These are phyloP conservation scores for Drosophila bocki DNA, from an alignment of 1,140 invertebrate genomes.

Conservation along the genomic window DNA sequence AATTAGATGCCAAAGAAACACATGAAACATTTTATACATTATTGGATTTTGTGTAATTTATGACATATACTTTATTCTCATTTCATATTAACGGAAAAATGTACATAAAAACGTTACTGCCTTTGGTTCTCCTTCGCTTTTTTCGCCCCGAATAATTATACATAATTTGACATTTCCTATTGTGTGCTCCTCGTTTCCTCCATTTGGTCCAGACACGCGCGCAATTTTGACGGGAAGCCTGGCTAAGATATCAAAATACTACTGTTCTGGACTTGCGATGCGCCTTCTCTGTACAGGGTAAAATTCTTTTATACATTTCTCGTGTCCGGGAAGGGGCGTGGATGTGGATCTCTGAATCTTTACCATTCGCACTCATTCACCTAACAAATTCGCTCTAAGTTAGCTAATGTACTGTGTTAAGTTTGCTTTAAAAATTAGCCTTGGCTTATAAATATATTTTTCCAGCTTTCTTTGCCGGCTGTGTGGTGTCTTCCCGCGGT, in stretches of 20 bases:
- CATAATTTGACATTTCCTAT: slow-evolving; percentile 77
- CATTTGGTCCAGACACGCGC: slow-evolving; percentile 39
- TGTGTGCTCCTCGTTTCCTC: slow-evolving; percentile 28
- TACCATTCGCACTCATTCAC: slow-evolving; percentile 29
- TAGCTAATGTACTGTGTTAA: slow-evolving; percentile 41
- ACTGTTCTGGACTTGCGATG: slow-evolving; percentile 32
- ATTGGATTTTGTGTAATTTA: slow-evolving; percentile 31
- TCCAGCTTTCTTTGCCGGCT: slow-evolving; percentile 26
- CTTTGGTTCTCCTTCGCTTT: slow-evolving; percentile 19
- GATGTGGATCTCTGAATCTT: slow-evolving; percentile 9
- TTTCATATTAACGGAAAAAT: slow-evolving; percentile 62
- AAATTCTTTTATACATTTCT: slow-evolving; percentile 61
- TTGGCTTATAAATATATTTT: slow-evolving; percentile 59
- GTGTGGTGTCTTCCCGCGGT: slow-evolving; percentile 9
- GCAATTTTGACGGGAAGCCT: slow-evolving; percentile 62
- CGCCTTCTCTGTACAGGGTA: slow-evolving; percentile 70
- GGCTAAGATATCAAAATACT: slow-evolving; percentile 49
- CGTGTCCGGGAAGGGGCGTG: slow-evolving; percentile 16
- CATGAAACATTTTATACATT: slow-evolving; percentile 24
- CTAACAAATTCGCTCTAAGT: slow-evolving; percentile 67
- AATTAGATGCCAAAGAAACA: slow-evolving; percentile 8
- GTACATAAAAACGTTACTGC: slow-evolving; percentile 71
- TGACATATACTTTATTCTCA: slow-evolving; percentile 73
- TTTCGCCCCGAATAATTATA: slow-evolving; percentile 38
- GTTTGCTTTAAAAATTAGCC: slow-evolving; percentile 38